Evolutionary conservation across 2,113 vertebrate genomes (phyloP), one percentile per base, ranked within the genome.

Genomic region (Leptobrachium leishanense): DNA sequence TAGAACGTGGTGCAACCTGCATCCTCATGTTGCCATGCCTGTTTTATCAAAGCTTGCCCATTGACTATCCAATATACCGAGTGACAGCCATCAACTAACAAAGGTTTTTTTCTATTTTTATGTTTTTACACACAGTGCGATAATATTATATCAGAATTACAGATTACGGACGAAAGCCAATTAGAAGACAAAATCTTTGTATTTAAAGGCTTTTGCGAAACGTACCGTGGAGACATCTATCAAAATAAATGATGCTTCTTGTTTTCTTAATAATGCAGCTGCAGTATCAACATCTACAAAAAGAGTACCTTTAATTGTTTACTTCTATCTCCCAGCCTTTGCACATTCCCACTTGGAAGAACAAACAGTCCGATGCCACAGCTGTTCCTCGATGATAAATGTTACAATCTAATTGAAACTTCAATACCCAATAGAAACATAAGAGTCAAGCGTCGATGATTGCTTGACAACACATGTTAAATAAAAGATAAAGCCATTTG

Each of bases 321-420:
- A 39, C 57, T 70, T 43, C 53, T 63, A 54, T 50, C 55, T 71
- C 42, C 55, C 50, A 13, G 53, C 50, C 68, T n/a, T 65, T 62
- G 67, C 75, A 62, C 53, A 77, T 63, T 77, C 57, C 68, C 68
- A 68, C 67, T 62, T 70, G 43, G 76, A 77, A 69, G 40, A 77
- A 77, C 67, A 77, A 69, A 71, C 54, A 40, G 76, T 44, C 41
- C 41, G 42, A 63, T 62, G 63, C 42, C 66, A 77, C 76, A 77
- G 76, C 76, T 77, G 76, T 50, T 62, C 67, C 55, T 63, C 20
- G 68, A 77, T 77, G 76, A 77, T 77, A 77, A 77, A 77, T 77
- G 76, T n/a, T 77, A 50, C 68, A 70, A 70, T 77, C 55, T 70
- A 77, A 77, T 77, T 77, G 67, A 67, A 67, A 77, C 75, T 77